A percentile compares a stretch with the other conserved stretches of the same genome.
Conservation (phyloP, 2,113 vertebrate genomes). For the Noctilio leporinus region DNA sequence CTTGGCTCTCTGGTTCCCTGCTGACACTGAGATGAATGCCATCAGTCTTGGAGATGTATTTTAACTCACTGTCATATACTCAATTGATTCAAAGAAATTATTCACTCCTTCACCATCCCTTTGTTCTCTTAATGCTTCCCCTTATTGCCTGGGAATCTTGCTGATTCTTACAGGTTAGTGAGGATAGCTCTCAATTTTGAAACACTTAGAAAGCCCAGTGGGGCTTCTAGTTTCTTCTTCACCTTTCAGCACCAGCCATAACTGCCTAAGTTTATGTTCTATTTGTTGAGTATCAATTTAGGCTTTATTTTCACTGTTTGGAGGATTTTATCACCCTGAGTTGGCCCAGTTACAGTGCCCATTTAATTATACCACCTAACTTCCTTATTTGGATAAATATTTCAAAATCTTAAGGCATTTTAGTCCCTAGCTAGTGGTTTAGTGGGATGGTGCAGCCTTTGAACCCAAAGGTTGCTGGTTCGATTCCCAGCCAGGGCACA, state of each 20-base stretch:
- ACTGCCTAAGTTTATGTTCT: slow-evolving; percentile 35
- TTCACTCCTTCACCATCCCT: not conserved
- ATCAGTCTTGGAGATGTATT: not conserved
- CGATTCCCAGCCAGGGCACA: no score
- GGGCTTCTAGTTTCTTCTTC: not conserved
- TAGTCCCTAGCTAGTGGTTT: no score
- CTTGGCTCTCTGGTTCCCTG: not conserved
- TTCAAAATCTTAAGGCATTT: slow-evolving; percentile 46
- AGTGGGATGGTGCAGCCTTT: no score
- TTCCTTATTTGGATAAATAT: slow-evolving; percentile 33
- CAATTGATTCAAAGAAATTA: slow-evolving; percentile 17
- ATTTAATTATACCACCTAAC: slow-evolving; percentile 27
- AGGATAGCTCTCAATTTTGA: not conserved
- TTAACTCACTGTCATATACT: slow-evolving; percentile 40
- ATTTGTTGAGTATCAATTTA: slow-evolving; percentile 8
- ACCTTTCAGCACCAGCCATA: not conserved
- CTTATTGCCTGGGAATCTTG: not conserved
- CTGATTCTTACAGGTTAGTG: not conserved
- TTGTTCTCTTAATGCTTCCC: not conserved
- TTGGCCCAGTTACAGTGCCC: slow-evolving; percentile 7
- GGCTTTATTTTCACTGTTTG: slow-evolving; percentile 30
- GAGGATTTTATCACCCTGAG: slow-evolving; percentile 37
- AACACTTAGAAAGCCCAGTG: not conserved
- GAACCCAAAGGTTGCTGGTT: no score
- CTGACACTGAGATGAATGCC: not conserved